Conservation (phyloP, 2,113 vertebrate species). For the Amazona guildingii region DNA sequence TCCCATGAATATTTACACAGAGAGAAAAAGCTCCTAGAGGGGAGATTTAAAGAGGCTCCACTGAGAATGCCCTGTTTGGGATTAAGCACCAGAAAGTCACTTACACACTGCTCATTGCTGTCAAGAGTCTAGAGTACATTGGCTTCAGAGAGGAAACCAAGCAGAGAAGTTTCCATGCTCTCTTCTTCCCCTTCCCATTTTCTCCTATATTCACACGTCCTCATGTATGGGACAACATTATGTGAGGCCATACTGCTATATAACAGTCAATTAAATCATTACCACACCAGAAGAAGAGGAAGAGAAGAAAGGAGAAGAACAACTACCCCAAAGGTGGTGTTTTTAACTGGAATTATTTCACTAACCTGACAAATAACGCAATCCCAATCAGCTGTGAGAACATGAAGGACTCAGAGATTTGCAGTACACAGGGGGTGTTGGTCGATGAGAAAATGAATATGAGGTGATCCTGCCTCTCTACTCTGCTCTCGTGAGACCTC, state of each 20-base stretch:
- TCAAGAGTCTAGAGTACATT: background rate
- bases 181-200: background rate
- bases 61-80: slow-evolving; percentile 9
- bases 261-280: background rate
- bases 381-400: background rate
- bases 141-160: background rate
- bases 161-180: background rate
- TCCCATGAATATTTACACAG: slow-evolving; percentile 37
- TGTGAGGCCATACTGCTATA: background rate
- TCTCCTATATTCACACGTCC: background rate
- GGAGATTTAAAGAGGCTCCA: background rate
- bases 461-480: too few relatives aligned
- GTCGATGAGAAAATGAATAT: too few relatives aligned
- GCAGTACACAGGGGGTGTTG: background rate
- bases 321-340: background rate
- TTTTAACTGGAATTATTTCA: background rate
- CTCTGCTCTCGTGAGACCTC: too few relatives aligned
- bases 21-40: slow-evolving; percentile 25
- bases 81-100: slow-evolving; percentile 23
- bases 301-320: background rate
- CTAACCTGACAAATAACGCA: background rate
- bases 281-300: background rate
- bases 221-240: background rate
- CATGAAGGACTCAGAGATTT: background rate
- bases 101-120: background rate